Percentiles rank a stretch among this genome's conserved stretches.
Evolutionary conservation across 1,140 invertebrate genomes (phyloP).

Genomic region (Drosophila auraria): DNA sequence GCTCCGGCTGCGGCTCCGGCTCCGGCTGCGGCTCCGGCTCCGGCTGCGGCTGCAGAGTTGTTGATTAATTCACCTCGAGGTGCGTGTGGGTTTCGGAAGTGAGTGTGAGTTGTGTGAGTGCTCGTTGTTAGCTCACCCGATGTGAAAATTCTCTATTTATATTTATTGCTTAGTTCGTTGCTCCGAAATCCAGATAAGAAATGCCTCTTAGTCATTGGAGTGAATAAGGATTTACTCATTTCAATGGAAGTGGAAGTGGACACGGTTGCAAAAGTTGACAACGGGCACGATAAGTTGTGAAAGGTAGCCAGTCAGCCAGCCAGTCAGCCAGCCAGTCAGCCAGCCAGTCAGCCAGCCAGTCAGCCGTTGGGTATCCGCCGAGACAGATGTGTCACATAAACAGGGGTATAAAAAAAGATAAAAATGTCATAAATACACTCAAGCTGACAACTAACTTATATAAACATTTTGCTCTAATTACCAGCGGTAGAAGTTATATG

Average conservation of each 20-base stretch:
- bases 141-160: constrained; percentile 54
- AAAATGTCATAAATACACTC: constrained; percentile 33
- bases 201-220: constrained; percentile 43
- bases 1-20: neutral
- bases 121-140: constrained; percentile 17
- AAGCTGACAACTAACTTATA: constrained; percentile 1
- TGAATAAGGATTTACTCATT: constrained; percentile 46
- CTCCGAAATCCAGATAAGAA: constrained; percentile 47
- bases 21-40: constrained; percentile 5
- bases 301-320: constrained; percentile 22
- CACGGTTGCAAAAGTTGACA: constrained; percentile 45
- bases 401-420: constrained; percentile 34
- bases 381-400: constrained; percentile 45
- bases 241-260: constrained; percentile 23
- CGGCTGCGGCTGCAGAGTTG: constrained; percentile 22
- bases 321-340: constrained; percentile 2
- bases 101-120: constrained; percentile 15
- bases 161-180: constrained; percentile 51
- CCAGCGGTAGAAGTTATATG: neutral
- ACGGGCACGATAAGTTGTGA: constrained; percentile 28
- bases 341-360: constrained; percentile 13
- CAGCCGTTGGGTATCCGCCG: constrained; percentile 5
- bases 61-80: constrained; percentile 71
- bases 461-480: constrained; percentile 20
- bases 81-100: constrained; percentile 40